These are phyloP conservation scores for Drosophila anceps DNA, from an alignment of 2,888 invertebrate species.

Conservation along the genomic window DNA sequence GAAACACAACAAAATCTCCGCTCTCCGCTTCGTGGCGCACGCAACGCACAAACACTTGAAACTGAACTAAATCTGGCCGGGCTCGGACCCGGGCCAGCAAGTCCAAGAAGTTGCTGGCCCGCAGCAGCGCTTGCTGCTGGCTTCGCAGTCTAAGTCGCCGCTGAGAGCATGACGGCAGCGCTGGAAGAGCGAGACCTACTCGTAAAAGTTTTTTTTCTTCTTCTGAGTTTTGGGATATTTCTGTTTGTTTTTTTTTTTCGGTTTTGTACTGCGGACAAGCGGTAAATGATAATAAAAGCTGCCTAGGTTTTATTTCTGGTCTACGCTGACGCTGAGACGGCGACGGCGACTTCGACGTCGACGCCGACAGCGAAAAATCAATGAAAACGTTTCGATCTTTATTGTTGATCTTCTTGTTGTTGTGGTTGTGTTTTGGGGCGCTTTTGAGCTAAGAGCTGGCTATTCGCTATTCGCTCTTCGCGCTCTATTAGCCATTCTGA, in stretches of 20 bases:
- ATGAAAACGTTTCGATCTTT: constrained; percentile 69
- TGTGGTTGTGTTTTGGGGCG: constrained; percentile 25
- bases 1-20: constrained; percentile 63
- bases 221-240: constrained; percentile 31
- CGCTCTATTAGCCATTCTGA: constrained; percentile 76
- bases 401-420: constrained; percentile 39
- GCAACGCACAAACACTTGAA: constrained; percentile 85
- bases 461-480: constrained; percentile 64
- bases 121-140: constrained; percentile 58
- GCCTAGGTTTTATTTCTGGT: constrained; percentile 58
- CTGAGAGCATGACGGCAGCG: constrained; percentile 63
- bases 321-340: constrained; percentile 21
- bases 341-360: constrained; percentile 19
- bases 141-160: constrained; percentile 48
- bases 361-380: constrained; percentile 69
- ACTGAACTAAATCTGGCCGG: constrained; percentile 83
- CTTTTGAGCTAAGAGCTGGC: constrained; percentile 46
- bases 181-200: constrained; percentile 63
- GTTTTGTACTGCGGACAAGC: constrained; percentile 66
- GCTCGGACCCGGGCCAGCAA: constrained; percentile 82
- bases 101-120: constrained; percentile 84
- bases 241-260: constrained; percentile 20
- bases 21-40: constrained; percentile 81
- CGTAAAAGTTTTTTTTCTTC: constrained; percentile 36
- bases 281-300: constrained; percentile 82